phyloP scores from a whole-genome alignment of 2,888 invertebrate species.

The Caprella mutica region DNA sequence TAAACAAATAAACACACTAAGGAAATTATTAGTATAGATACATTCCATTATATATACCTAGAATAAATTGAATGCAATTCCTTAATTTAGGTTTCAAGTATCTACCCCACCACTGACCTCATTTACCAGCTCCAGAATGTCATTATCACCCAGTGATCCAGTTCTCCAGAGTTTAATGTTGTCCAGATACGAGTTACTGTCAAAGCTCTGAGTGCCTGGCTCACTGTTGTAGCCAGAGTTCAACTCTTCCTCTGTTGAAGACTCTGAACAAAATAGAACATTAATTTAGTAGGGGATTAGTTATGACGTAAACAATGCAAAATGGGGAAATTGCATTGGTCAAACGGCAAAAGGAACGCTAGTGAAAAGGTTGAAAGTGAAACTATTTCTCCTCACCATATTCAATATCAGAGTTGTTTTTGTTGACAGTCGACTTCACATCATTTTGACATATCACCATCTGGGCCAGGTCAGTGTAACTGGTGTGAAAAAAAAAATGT shows the following conservation, averaged over 20 bases:
- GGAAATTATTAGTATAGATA: too few species aligned
- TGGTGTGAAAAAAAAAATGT: slow-evolving; percentile 15
- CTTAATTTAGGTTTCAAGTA: too few species aligned
- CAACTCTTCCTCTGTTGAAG: slow-evolving; percentile 25
- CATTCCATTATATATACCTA: too few species aligned
- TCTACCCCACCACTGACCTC: too few species aligned
- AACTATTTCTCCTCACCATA: too few species aligned
- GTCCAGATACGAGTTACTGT: neutral
- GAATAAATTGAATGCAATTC: too few species aligned
- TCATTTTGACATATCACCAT: slow-evolving; percentile 72
- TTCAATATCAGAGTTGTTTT: too few species aligned
- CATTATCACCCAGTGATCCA: slow-evolving; percentile 25
- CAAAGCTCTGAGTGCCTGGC: slow-evolving; percentile 30
- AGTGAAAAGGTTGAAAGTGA: too few species aligned
- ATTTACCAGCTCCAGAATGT: slow-evolving; percentile 20
- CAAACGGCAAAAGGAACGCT: neutral
- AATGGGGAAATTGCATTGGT: too few species aligned
- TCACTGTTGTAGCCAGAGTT: slow-evolving; percentile 28
- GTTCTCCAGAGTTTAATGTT: neutral
- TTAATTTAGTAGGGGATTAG: neutral
- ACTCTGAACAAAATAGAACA: slow-evolving; percentile 11
- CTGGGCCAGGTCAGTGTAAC: slow-evolving; percentile 79
- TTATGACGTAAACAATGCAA: neutral
- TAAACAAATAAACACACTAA: too few species aligned
- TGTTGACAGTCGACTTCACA: too few species aligned